Conservation (phyloP, 1,140 invertebrate genomes). For the Doryteuthis pealeii region DNA sequence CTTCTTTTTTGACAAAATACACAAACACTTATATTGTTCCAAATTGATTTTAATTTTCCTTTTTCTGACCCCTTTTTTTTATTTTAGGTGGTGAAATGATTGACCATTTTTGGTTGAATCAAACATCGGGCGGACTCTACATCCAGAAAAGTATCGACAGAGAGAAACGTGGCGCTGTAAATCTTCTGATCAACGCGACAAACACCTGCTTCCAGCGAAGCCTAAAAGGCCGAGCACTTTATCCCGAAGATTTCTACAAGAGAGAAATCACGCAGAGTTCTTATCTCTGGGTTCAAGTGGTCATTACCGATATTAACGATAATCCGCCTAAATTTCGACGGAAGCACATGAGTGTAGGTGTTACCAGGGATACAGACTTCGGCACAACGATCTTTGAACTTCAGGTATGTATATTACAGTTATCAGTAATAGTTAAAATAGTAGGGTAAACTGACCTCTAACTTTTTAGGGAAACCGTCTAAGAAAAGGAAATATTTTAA, state of each 20-base stretch:
- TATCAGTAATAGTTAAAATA: no score
- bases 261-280: slow-evolving; percentile 58
- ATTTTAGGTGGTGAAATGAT: slow-evolving; percentile 36
- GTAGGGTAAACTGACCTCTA: no score
- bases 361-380: slow-evolving; percentile 89
- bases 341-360: slow-evolving; percentile 84
- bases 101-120: slow-evolving; percentile 38
- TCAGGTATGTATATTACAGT: slow-evolving; percentile 65
- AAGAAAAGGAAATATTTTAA: no score
- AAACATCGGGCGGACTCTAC: slow-evolving; percentile 36
- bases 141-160: slow-evolving; percentile 39
- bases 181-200: slow-evolving; percentile 38
- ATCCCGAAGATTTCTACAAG: slow-evolving; percentile 22
- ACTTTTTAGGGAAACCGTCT: no score
- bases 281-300: slow-evolving; percentile 73
- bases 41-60: no score
- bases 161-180: slow-evolving; percentile 30
- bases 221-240: slow-evolving; percentile 73
- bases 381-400: slow-evolving; percentile 85
- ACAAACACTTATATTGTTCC: no score
- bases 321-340: slow-evolving; percentile 69
- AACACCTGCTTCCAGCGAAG: slow-evolving; percentile 63
- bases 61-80: no score
- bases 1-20: no score
- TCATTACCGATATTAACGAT: slow-evolving; percentile 86